Conservation (phyloP, 2,797 vertebrate species). For the Cebuella pygmaea region DNA sequence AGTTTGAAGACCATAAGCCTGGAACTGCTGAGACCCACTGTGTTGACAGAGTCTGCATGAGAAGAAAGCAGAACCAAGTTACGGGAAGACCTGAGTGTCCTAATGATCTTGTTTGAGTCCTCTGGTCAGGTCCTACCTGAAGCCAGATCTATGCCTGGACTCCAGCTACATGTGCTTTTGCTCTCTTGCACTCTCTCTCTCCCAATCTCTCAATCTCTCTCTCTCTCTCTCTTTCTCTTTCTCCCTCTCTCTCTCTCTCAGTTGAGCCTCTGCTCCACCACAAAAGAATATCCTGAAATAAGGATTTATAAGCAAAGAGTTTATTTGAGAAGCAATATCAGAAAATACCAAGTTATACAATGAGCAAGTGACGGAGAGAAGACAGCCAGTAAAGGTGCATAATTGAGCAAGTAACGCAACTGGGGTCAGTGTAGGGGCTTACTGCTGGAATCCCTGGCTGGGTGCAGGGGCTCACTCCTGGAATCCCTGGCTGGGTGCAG, state of each 20-base stretch:
- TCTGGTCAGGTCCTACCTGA: background rate
- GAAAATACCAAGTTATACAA: background rate
- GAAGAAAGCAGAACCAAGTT: background rate
- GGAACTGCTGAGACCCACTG: background rate
- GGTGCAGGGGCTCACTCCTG: too few species aligned
- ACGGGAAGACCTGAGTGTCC: background rate
- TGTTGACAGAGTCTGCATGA: background rate
- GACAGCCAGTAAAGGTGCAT: background rate
- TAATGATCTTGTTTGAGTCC: background rate
- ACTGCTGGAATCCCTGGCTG: too few species aligned
- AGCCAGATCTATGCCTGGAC: background rate
- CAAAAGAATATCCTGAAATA: background rate
- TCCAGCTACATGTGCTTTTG: background rate
- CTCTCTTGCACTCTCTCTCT: too few species aligned
- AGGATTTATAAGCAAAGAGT: background rate
- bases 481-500: too few species aligned
- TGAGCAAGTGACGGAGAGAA: background rate
- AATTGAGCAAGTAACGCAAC: background rate
- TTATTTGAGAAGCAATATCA: background rate
- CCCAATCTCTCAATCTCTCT: background rate
- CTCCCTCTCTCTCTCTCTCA: too few species aligned
- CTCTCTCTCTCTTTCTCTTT: background rate
- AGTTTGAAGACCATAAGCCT: background rate
- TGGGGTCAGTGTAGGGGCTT: too few species aligned
- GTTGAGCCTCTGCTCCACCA: background rate